Evolutionary conservation across 2,888 invertebrate species (phyloP), one percentile per base, ranked within the genome.

Genomic region (Polylopha cassiicola): DNA sequence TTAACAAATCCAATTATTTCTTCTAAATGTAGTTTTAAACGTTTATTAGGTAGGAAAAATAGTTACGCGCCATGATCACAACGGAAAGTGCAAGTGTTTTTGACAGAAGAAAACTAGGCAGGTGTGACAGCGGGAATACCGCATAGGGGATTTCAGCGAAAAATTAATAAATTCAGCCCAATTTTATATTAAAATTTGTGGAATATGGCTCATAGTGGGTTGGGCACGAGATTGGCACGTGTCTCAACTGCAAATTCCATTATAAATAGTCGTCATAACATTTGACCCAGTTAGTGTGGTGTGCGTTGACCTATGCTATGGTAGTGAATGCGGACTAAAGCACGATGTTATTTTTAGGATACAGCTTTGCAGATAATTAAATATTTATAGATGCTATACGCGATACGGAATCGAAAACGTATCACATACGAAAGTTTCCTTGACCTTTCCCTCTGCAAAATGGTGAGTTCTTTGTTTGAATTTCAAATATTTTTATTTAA

Each of bases 321-420:
- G 65, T 64, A 62, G 65, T 72, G 78, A 76, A 76, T 81, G 80
- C 80, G 81, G 84, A 82, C 66, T 74, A 67, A 55, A 69, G 65
- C 69, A 66, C 60, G 65, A 74, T 76, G 82, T 77, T 84, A 84
- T 84, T 82, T 84, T 80, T 84, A 82, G 79, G 70, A 73, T 72
- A 75, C 70, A 73, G 79, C 76, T 79, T 79, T 81, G 85, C 82
- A 79, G 82, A 75, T 81, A 77, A 73, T 80, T 82, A 82, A 81
- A 72, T 78, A 84, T 81, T 79, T 76, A 80, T 82, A 78, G 63
- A 77, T 74, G 70, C 64, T 64, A 65, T 73, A 68, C 63, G 66
- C 61, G 65, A 65, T 63, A 67, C 58, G 48, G 52, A 58, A 65
- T 58, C 61, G 58, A 54, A 52, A 51, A 62, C 53, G 62, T 65